Evolutionary conservation across 2,113 vertebrate genomes (phyloP).

Genomic region (Nibea coibor): DNA sequence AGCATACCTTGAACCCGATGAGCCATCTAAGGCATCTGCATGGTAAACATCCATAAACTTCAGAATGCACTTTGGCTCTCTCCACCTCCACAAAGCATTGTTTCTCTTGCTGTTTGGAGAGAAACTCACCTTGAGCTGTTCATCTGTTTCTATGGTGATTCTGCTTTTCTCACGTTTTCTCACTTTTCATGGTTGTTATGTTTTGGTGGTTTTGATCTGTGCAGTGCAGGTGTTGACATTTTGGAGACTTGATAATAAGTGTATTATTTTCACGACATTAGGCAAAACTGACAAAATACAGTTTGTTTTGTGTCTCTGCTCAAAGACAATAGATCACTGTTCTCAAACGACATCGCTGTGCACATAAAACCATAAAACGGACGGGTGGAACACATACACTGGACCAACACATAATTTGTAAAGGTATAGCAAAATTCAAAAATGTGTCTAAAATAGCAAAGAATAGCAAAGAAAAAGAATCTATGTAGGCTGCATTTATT

Average conservation of each 20-base stretch:
- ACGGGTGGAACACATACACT: neutral
- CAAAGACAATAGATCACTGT: neutral
- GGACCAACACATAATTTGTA: slow-evolving; percentile 3
- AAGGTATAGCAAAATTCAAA: neutral
- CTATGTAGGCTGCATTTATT: slow-evolving; percentile 57
- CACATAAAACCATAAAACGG: neutral
- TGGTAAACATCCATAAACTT: slow-evolving; percentile 40
- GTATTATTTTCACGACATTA: neutral
- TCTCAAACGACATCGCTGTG: neutral
- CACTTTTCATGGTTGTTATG: slow-evolving; percentile 18
- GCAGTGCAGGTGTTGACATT: slow-evolving; percentile 17
- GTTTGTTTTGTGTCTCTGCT: neutral
- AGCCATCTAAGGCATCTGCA: slow-evolving; percentile 35
- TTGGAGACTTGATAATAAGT: neutral
- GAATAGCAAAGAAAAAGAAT: slow-evolving; percentile 14
- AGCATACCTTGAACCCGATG: slow-evolving; percentile 41
- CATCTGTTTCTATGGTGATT: slow-evolving; percentile 82
- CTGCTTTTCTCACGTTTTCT: slow-evolving; percentile 48
- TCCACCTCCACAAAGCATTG: slow-evolving; percentile 68
- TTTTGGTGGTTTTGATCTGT: slow-evolving; percentile 21
- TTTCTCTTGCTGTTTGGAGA: slow-evolving; percentile 63
- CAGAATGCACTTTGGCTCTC: slow-evolving; percentile 25
- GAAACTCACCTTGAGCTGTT: slow-evolving; percentile 73
- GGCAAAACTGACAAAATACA: neutral
- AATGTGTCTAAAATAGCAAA: slow-evolving; percentile 12